These are phyloP conservation scores for Artibeus lituratus DNA, from an alignment of 2,797 vertebrate species.

Conservation along the genomic window DNA sequence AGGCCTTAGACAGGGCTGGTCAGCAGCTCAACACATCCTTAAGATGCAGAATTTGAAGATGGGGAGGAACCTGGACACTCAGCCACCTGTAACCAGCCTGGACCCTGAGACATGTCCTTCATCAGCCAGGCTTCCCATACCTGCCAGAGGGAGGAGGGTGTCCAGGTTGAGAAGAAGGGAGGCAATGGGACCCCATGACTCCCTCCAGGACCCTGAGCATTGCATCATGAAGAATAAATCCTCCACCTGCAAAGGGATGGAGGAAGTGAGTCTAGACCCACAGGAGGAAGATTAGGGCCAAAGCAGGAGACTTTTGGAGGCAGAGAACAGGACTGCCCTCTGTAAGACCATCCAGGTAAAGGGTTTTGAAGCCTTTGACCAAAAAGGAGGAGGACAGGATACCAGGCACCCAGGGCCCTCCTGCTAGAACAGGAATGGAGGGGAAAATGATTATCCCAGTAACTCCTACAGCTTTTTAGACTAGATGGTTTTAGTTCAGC, in stretches of 20 bases:
- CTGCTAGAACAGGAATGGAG: background rate
- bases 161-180: background rate
- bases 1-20: background rate
- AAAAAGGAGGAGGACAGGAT: background rate
- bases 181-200: no score
- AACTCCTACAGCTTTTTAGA: background rate
- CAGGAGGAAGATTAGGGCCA: background rate
- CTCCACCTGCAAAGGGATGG: background rate
- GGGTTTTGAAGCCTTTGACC: background rate
- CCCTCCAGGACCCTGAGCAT: background rate
- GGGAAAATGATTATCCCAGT: background rate
- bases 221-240: background rate
- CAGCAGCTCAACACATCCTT: background rate
- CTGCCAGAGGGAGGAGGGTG: background rate
- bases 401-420: background rate
- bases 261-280: accelerated
- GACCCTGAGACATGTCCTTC: background rate
- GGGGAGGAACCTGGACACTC: no score
- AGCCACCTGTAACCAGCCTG: background rate
- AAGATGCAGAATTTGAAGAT: background rate
- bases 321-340: background rate
- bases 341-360: background rate
- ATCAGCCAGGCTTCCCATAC: background rate
- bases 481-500: background rate
- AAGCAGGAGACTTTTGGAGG: background rate